Evolutionary conservation across 2,113 vertebrate species (phyloP).

Genomic region (Mormyrus lacerda): DNA sequence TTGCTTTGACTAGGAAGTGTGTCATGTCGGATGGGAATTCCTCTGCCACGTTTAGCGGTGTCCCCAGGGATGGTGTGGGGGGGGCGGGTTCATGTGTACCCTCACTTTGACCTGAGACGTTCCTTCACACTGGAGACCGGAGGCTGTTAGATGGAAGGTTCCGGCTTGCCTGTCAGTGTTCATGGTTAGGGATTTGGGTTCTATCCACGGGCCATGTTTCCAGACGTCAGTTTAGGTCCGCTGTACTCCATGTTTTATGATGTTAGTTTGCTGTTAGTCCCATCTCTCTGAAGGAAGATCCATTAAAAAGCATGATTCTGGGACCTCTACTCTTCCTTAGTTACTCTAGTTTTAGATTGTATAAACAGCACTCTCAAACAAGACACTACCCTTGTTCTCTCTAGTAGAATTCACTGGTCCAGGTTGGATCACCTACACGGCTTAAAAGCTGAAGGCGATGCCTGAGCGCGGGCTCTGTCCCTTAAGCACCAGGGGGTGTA

Average conservation of each 20-base stretch:
- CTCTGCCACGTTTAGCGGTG: background rate
- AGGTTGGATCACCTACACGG: background rate
- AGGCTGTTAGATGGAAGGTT: background rate
- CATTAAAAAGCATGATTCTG: background rate
- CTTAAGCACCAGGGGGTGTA: background rate
- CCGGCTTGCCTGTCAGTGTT: background rate
- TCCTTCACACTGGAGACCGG: background rate
- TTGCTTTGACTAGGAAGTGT: background rate
- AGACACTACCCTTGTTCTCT: background rate
- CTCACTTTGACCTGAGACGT: background rate
- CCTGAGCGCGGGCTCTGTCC: background rate
- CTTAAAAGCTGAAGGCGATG: background rate
- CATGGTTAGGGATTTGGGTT: background rate
- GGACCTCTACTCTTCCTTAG: background rate
- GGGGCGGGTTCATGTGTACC: background rate
- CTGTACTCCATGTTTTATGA: background rate
- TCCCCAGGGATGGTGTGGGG: background rate
- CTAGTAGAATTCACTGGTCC: background rate
- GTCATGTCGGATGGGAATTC: background rate
- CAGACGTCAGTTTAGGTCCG: background rate
- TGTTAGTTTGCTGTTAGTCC: background rate
- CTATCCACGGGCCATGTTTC: slow-evolving; percentile 19
- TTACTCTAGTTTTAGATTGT: background rate
- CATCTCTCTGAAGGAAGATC: background rate
- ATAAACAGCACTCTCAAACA: background rate